Evolutionary conservation across 2,113 vertebrate genomes (phyloP).

Genomic region (Acrocephalus arundinaceus): DNA sequence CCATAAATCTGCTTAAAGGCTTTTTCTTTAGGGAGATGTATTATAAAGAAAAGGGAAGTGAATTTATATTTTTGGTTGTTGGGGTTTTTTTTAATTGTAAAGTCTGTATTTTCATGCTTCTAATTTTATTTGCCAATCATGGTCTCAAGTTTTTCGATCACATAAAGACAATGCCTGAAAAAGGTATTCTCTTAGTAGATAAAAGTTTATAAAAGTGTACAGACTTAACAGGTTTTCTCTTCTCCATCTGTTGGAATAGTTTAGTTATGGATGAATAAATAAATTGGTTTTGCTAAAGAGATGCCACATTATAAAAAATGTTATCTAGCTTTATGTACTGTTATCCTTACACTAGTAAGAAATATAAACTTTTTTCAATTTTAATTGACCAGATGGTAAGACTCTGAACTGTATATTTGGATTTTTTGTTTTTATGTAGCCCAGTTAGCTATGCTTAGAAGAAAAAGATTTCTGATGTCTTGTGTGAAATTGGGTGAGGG

Average conservation of each 20-base stretch:
- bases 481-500: background rate
- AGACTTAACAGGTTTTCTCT: background rate
- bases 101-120: background rate
- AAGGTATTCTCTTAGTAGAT: background rate
- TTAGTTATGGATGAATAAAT: background rate
- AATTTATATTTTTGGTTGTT: background rate
- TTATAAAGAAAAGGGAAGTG: background rate
- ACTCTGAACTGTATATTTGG: background rate
- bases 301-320: background rate
- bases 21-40: background rate
- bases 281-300: background rate
- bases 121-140: background rate
- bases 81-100: background rate
- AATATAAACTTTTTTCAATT: background rate
- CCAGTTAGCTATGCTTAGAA: background rate
- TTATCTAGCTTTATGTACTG: background rate
- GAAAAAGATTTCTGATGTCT: background rate
- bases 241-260: background rate
- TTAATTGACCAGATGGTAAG: background rate
- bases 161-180: background rate
- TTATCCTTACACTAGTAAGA: background rate
- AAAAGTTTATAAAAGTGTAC: background rate
- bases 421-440: background rate
- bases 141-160: background rate
- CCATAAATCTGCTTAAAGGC: accelerated